A percentile compares a stretch with the other conserved stretches of the same genome.
These are phyloP conservation scores for Colostygia pectinataria DNA, from an alignment of 2,888 invertebrate species.

Conservation along the genomic window DNA sequence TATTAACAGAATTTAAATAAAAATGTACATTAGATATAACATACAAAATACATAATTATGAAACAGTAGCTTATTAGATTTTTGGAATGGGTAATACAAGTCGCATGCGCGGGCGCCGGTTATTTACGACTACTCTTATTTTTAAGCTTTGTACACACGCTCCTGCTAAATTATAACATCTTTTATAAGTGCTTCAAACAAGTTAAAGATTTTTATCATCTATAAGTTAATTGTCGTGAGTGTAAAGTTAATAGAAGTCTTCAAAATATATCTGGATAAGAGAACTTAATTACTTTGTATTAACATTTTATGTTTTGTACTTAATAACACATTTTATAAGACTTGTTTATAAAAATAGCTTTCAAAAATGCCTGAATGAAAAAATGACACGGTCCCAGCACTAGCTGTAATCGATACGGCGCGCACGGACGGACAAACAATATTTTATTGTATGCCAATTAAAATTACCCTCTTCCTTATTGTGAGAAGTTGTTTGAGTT, in stretches of 20 bases:
- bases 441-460: conserved; percentile 79
- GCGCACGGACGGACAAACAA: conserved; percentile 54
- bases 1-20: too few species aligned
- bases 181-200: not conserved
- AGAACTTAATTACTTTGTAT: too few species aligned
- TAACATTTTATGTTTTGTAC: too few species aligned
- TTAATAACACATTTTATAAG: not conserved
- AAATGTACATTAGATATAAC: too few species aligned
- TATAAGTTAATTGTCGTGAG: not conserved
- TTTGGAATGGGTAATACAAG: not conserved
- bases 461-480: conserved; percentile 68
- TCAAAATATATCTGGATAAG: too few species aligned
- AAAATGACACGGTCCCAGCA: conserved; percentile 17
- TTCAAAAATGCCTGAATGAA: not conserved
- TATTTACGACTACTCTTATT: not conserved
- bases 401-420: conserved; percentile 59
- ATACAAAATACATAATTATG: not conserved
- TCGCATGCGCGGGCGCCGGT: not conserved
- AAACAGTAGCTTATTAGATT: not conserved
- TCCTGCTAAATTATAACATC: not conserved
- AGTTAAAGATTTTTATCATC: not conserved
- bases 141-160: not conserved
- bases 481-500: conserved; percentile 28
- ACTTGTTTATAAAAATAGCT: not conserved
- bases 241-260: too few species aligned